Percentiles rank a stretch among this genome's conserved stretches.
Conservation (phyloP, 2,888 invertebrate genomes). For the Microlaimidae sp. region DNA sequence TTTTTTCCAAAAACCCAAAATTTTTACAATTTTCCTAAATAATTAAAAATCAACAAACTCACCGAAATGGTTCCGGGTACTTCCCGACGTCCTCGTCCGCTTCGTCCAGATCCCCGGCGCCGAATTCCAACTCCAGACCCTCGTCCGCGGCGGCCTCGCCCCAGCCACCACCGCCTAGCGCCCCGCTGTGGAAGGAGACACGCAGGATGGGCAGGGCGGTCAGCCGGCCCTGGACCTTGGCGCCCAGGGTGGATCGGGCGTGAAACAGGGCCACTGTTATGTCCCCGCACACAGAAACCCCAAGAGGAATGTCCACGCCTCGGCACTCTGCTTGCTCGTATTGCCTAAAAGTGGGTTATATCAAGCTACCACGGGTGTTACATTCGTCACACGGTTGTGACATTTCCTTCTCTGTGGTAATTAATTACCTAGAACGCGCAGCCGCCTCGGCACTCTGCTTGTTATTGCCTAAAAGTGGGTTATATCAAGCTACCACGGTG, state of each 20-base stretch:
- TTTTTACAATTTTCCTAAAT: too few species aligned
- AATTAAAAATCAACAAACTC: too few species aligned
- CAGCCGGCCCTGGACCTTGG: conserved; percentile 38
- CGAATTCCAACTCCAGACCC: conserved; percentile 6
- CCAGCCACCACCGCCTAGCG: too few species aligned
- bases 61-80: conserved; percentile 18
- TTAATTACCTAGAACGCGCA: too few species aligned
- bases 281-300: conserved; percentile 64
- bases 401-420: too few species aligned
- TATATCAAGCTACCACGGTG: too few species aligned
- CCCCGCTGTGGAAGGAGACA: conserved; percentile 60
- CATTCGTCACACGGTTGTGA: too few species aligned
- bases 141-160: too few species aligned
- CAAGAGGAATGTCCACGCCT: conserved; percentile 49
- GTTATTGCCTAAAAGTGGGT: too few species aligned
- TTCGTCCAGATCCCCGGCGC: conserved; percentile 19
- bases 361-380: too few species aligned
- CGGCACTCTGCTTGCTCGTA: conserved; percentile 34
- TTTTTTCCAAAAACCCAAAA: too few species aligned
- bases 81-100: conserved; percentile 14
- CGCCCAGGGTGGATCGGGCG: conserved; percentile 43
- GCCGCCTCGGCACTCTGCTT: too few species aligned
- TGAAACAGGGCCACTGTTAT: conserved; percentile 56
- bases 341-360: conserved; percentile 40
- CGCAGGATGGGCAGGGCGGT: conserved; percentile 18